A percentile compares a stretch with the other conserved stretches of the same genome.
Evolutionary conservation across 2,113 vertebrate species (phyloP).

Genomic region (Pachycephala philippinensis): DNA sequence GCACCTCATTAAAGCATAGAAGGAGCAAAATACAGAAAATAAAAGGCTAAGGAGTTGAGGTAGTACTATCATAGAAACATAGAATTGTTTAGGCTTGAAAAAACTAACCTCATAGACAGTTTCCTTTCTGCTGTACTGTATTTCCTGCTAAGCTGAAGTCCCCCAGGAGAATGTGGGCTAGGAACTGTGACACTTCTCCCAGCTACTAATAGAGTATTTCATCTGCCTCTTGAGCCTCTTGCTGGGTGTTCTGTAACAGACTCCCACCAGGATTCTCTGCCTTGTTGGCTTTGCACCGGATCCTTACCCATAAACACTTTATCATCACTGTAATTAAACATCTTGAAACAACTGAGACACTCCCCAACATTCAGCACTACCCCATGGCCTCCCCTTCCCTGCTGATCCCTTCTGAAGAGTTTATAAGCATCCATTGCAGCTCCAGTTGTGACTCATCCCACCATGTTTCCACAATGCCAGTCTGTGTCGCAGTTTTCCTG

Average conservation of each 20-base stretch:
- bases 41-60: neutral
- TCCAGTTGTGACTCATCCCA: neutral
- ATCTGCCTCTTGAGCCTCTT: neutral
- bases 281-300: neutral
- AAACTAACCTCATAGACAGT: neutral
- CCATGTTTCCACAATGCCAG: accelerated
- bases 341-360: neutral
- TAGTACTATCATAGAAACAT: neutral
- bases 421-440: neutral
- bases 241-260: neutral
- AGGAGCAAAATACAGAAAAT: neutral
- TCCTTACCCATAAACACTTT: neutral
- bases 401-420: neutral
- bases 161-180: neutral
- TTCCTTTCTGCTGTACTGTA: neutral
- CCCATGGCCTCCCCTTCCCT: neutral
- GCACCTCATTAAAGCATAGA: neutral
- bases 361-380: neutral
- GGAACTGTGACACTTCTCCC: neutral
- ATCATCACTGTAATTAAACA: neutral
- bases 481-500: too few relatives aligned
- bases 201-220: neutral
- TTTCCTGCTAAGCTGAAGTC: neutral
- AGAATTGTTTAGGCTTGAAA: neutral
- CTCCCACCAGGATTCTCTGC: neutral